Evolutionary conservation across 2,888 invertebrate species (phyloP).

Genomic region (Lydus trimaculatus): DNA sequence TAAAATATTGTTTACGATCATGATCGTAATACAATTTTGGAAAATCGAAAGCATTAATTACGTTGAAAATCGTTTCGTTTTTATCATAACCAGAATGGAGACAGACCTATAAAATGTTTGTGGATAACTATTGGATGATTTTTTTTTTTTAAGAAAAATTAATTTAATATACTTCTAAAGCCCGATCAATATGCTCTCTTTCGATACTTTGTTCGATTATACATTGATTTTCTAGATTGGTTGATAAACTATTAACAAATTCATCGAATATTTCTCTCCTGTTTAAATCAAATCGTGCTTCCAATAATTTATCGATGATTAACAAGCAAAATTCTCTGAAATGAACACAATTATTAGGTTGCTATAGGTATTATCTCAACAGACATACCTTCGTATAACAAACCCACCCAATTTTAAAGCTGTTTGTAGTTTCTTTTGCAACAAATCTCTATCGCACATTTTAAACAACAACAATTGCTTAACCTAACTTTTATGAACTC

Average conservation of each 20-base stretch:
- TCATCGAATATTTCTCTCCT: constrained; percentile 69
- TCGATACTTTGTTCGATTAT: constrained; percentile 76
- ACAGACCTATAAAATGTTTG: constrained; percentile 61
- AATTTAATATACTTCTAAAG: constrained; percentile 76
- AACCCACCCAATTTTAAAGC: constrained; percentile 81
- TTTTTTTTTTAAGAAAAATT: no score
- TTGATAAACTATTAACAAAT: constrained; percentile 78
- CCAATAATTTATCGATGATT: constrained; percentile 72
- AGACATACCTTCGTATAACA: constrained; percentile 66
- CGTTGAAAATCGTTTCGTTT: constrained; percentile 75
- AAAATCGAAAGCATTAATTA: constrained; percentile 83
- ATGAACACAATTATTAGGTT: constrained; percentile 27
- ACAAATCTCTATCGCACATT: constrained; percentile 59
- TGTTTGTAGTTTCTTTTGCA: constrained; percentile 69
- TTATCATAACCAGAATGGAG: constrained; percentile 69
- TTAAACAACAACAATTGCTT: neutral
- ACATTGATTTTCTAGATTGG: constrained; percentile 80
- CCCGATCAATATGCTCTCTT: constrained; percentile 74
- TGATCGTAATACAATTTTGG: constrained; percentile 79
- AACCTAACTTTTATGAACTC: constrained; percentile 2
- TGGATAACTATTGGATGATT: neutral
- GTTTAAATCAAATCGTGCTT: constrained; percentile 60
- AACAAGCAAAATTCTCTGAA: constrained; percentile 75
- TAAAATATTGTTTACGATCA: constrained; percentile 81
- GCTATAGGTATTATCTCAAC: constrained; percentile 3